phyloP scores from a whole-genome alignment of 2,797 vertebrate species.

The Tamandua tetradactyla region DNA sequence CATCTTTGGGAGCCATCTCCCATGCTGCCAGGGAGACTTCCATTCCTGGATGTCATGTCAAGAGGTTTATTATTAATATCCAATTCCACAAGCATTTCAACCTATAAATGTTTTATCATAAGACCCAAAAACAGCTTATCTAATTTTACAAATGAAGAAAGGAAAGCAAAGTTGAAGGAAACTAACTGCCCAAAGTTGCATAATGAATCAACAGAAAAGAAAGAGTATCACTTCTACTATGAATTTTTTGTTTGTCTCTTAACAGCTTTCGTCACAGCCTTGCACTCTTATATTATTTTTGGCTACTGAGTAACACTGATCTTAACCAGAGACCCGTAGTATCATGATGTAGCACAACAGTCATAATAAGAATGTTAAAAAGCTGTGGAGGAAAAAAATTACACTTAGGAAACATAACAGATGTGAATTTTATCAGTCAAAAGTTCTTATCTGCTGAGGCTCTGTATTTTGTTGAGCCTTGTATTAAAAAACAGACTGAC shows the following conservation, averaged over 20 bases:
- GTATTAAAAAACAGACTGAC: constrained; percentile 42
- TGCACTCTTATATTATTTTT: constrained; percentile 61
- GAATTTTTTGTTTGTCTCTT: constrained; percentile 28
- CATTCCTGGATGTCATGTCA: too few relatives aligned
- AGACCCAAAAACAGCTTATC: background rate
- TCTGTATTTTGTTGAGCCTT: constrained; percentile 18
- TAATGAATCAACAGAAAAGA: background rate
- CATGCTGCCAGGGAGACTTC: too few relatives aligned
- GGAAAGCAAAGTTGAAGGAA: constrained; percentile 57
- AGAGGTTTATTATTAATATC: constrained; percentile 6
- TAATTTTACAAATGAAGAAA: constrained; percentile 60
- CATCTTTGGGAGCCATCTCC: too few relatives aligned
- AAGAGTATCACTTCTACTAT: constrained; percentile 51
- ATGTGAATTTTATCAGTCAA: constrained; percentile 36
- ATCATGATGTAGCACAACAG: constrained; percentile 59
- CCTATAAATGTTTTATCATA: background rate
- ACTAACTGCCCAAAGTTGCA: constrained; percentile 1
- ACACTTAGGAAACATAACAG: constrained; percentile 31
- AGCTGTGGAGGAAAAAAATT: background rate
- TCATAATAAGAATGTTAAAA: constrained; percentile 5
- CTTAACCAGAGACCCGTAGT: constrained; percentile 54
- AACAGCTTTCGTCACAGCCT: constrained; percentile 62
- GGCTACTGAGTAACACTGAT: constrained; percentile 57
- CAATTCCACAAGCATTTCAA: background rate
- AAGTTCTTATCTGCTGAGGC: constrained; percentile 11